Base-by-base conservation (phyloP, 2,888 invertebrate species). In the Drosophila mimica region DNA sequence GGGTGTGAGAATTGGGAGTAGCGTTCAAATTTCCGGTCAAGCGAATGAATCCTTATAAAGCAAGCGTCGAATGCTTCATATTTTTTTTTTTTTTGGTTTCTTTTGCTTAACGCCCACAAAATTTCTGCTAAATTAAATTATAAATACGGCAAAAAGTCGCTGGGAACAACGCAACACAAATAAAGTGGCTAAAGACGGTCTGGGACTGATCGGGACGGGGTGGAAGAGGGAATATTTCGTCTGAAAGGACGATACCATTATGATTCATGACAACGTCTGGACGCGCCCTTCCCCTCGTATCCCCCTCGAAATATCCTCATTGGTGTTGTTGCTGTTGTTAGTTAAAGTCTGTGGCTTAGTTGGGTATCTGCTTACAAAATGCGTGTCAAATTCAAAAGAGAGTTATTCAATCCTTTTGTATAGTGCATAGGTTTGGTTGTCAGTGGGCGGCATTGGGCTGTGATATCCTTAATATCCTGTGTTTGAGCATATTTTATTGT, bases 121-220 rank as follows among this genome's bases (percentile, higher is more conserved):
- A 85, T 87, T 87, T 88, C 86, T 85, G 88, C 88, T 87, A 86
- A 87, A 87, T 87, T 87, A 88, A 89, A 88, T 87, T 87, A 87
- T 88, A 87, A 87, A 88, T 89, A 88, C 83, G 78, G 74, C 81
- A 83, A 81, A 83, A 88, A 87, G 83, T 84, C 88, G 76, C 75
- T 74, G 83, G 66, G 64, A 73, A 73, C 58, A 58, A 64, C 66
- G 65, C 70, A 79, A 64, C 78, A 78, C 68, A 76, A 76, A 84
- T 79, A 88, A 76, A 83, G 81, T 82, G 73, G 72, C 70, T 79
- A 74, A 70, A 83, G 76, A 75, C 81, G 56, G 70, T 52, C 66
- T n/a, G 17, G 30, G 49, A 33, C 46, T 43, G 40, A 43, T 20
- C 56, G 7, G n/a, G 20, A 49, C 13, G 4, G 13, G 13, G 8